Base-by-base conservation (phyloP, 2,797 vertebrate species). In the Ctenosaura bakeri region DNA sequence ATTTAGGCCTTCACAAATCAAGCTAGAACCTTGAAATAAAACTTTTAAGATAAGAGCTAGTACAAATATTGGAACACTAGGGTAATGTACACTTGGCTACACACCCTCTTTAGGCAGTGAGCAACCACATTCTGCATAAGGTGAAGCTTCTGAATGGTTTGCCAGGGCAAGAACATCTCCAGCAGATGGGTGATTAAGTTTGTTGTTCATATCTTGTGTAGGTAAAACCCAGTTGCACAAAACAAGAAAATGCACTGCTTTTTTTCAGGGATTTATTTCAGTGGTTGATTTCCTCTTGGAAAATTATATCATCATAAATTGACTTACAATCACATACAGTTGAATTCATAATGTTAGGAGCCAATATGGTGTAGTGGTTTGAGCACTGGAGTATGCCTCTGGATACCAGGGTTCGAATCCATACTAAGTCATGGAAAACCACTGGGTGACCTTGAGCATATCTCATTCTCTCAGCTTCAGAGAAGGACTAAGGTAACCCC, bases 61-160 rank as follows among this genome's bases (percentile, higher is more conserved):
- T 77, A 54, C 20, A 52, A 42, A 59, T 56, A 59, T 16, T 77
- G 26, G 18, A 76, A 38, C 50, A 42, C 4, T 85, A 52, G 10
- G 69, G 14, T 18, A 69, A 52, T 85, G 18, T 42, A n/a, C n/a
- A 7, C 2, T 59, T 59, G 14, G 16, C 74, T 42, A 2, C 5
- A 89, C 32, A n/a, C 18, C 16, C 46, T 73, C 50, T 91, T 92
- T 90, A 62, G 77, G 83, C 3, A 42, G 0, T 62, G 46, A n/a
- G 22, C 20, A n/a, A 29, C 71, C 85, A 86, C 14, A 46, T 62
- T 62, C 54, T 32, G 46, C 56, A 64, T 29, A 87, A 50, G 14
- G 10, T 71, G 24, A 88, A 79, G 20, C 6, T 46, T 35, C 38
- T 52, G 32, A 69, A 35, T 82, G 2, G 50, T 54, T 81, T 87